These are phyloP conservation scores for Aplysina aerophoba DNA, from an alignment of 37 sponge, comb jelly and placozoan genomes.

Conservation along the genomic window DNA sequence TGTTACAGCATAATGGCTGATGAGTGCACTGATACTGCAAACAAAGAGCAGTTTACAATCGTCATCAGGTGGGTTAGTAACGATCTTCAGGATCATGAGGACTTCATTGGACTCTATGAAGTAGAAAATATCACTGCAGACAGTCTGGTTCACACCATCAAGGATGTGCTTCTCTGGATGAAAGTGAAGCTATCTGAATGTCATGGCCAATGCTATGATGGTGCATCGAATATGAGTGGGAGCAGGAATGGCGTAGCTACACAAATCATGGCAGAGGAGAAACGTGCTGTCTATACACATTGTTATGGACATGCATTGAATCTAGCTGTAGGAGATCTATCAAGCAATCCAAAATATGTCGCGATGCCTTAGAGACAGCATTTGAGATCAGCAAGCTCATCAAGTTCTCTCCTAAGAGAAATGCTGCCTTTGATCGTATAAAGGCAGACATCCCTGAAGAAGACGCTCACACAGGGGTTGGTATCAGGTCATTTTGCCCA, in stretches of 20 bases:
- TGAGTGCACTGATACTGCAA: constrained; percentile 54
- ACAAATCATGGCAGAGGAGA: constrained; percentile 36
- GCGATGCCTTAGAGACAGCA: constrained; percentile 1
- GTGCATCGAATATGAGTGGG: constrained; percentile 56
- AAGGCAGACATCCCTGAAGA: too few species aligned
- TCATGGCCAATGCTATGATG: constrained; percentile 71
- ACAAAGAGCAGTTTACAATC: constrained; percentile 51
- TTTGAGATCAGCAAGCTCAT: constrained; percentile 23
- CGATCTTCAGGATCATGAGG: constrained; percentile 50
- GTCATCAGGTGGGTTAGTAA: constrained; percentile 37
- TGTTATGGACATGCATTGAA: constrained; percentile 30
- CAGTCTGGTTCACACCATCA: constrained; percentile 26
- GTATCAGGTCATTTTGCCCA: too few species aligned
- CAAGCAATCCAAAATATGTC: background rate
- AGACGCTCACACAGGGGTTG: too few species aligned
- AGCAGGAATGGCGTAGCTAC: constrained; percentile 54
- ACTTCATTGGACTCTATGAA: constrained; percentile 51
- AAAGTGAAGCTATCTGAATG: constrained; percentile 31
- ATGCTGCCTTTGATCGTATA: too few species aligned
- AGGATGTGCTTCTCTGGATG: constrained; percentile 47
- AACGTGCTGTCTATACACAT: constrained; percentile 17
- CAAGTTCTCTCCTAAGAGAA: too few species aligned
- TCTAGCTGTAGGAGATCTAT: background rate
- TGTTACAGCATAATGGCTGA: constrained; percentile 59
- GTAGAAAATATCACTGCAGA: constrained; percentile 27